Conservation (phyloP, 2,888 invertebrate genomes). For the Anticlea derivata region DNA sequence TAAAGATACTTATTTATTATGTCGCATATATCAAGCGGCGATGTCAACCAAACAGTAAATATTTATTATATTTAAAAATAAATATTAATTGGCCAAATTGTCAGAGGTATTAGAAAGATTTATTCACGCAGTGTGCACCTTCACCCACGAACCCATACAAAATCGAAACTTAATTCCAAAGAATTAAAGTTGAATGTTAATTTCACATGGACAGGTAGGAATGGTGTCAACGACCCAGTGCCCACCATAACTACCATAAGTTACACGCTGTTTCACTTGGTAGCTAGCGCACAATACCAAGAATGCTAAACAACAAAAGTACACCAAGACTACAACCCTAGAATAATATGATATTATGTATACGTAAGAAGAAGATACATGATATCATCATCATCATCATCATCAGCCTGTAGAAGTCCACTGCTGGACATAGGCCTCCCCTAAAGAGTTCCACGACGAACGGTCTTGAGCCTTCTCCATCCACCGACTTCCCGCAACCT, state of each 20-base stretch:
- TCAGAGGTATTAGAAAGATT: constrained; percentile 13
- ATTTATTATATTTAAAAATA: constrained; percentile 16
- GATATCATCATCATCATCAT: too few species aligned
- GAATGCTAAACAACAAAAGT: too few species aligned
- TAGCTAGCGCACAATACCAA: too few species aligned
- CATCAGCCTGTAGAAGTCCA: too few species aligned
- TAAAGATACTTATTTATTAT: too few species aligned
- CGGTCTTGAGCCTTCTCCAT: too few species aligned
- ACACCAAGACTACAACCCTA: too few species aligned
- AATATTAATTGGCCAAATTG: constrained; percentile 27
- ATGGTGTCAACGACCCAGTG: constrained; percentile 59
- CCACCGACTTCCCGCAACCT: too few species aligned
- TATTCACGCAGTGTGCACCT: constrained; percentile 2
- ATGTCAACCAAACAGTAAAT: constrained; percentile 6
- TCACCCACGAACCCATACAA: constrained; percentile 11
- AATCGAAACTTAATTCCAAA: constrained; percentile 1
- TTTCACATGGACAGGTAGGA: constrained; percentile 35
- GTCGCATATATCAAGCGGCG: constrained; percentile 1
- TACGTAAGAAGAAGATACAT: too few species aligned
- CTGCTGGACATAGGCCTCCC: too few species aligned
- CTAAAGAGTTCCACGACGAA: too few species aligned
- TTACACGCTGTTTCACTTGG: constrained; percentile 53
- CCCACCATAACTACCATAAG: constrained; percentile 47
- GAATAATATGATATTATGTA: too few species aligned
- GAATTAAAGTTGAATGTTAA: constrained; percentile 24